phyloP scores from a whole-genome alignment of 2,797 vertebrate species.

The Menidia menidia region DNA sequence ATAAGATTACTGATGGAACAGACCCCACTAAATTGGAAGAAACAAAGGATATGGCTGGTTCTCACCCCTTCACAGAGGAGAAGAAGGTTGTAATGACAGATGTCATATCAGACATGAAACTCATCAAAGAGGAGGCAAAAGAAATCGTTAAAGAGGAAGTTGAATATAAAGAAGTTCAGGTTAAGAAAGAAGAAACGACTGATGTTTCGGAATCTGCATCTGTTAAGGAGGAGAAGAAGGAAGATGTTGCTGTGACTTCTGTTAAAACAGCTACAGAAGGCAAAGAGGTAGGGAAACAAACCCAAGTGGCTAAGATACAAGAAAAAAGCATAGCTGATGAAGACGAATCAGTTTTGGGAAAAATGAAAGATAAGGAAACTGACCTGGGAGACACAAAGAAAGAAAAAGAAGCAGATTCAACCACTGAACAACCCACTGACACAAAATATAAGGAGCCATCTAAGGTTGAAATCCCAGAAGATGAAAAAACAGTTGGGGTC shows the following conservation, averaged over 20 bases:
- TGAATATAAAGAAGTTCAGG: conserved; percentile 26
- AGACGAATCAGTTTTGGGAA: conserved; percentile 39
- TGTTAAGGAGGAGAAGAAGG: conserved; percentile 32
- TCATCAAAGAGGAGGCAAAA: conserved; percentile 41
- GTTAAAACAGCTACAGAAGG: conserved; percentile 35
- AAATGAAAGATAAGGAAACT: conserved; percentile 17
- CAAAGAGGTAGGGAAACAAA: conserved; percentile 35
- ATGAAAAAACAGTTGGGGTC: conserved; percentile 21
- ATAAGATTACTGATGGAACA: conserved; percentile 8
- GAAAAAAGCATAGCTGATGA: conserved; percentile 28
- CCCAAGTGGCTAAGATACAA: conserved; percentile 19
- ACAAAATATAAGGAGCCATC: conserved; percentile 18
- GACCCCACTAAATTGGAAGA: conserved; percentile 38
- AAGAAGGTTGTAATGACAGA: conserved; percentile 32
- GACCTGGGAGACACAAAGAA: conserved; percentile 23
- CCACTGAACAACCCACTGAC: conserved; percentile 15
- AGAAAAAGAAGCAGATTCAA: conserved; percentile 41
- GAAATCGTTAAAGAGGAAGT: conserved; percentile 27
- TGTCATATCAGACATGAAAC: conserved; percentile 35
- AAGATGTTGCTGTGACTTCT: conserved; percentile 17
- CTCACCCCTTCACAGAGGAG: conserved; percentile 27
- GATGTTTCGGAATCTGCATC: conserved; percentile 17
- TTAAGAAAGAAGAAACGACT: conserved; percentile 38
- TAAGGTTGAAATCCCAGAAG: conserved; percentile 27
- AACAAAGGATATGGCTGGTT: conserved; percentile 26